Evolutionary conservation across 2,888 invertebrate species (phyloP), one percentile per base, ranked within the genome.

Genomic region (Trisateles emortualis): DNA sequence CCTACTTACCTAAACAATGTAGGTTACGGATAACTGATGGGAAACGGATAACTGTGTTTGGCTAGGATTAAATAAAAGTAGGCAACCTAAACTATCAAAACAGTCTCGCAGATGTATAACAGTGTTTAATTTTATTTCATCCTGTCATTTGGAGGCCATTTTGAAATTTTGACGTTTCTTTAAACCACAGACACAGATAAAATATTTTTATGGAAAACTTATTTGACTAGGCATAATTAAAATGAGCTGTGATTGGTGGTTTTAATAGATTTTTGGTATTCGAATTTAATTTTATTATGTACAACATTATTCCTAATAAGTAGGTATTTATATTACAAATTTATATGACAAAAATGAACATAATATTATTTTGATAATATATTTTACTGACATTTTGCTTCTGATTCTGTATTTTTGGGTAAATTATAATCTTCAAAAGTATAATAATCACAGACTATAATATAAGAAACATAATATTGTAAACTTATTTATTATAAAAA

Each of bases 181-280:
- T n/a, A n/a, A n/a, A 29, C 29, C 29, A 29, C 29, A 29, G 29
- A 29, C 5, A n/a, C 9, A 29, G 6, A 24, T 24, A 24, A 24
- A 24, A 24, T 24, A 5, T 24, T 24, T 24, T 11, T 30, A n/a
- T 33, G 16, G 14, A 48, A 45, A 48, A 33, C 50, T 53, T 11
- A 51, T 14, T 81, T 85, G 85, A 87, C 90, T 91, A 90, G 87
- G 77, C 79, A 84, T 86, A 78, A 80, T 72, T 72, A 78, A 72
- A 72, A 68, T 68, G 78, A 69, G 76, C 72, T 81, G 81, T 64
- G 67, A 84, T 90, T 89, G 90, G 90, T 90, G 90, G 90, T 88
- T 83, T 83, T 83, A 68, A 76, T 78, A 80, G 62, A 84, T 89
- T 88, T 90, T 90, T 90, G 90, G 90, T 84, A 88, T 89, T 79